Conservation (phyloP, 1,140 invertebrate genomes). For the Akabosia matsudoensis region DNA sequence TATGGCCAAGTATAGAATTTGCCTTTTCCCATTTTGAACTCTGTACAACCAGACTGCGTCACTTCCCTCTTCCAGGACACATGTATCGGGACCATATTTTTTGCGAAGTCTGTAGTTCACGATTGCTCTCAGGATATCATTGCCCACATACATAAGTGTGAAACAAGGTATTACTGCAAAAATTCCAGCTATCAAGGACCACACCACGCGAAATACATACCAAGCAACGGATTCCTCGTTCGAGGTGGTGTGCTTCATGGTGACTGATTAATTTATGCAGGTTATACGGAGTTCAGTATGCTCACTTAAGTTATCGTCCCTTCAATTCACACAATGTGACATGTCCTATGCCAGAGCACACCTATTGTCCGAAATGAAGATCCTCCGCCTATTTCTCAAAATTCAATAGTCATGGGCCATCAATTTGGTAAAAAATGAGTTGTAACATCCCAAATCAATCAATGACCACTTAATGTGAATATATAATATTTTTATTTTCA, state of each 20-base stretch:
- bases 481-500: no score
- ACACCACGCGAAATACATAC: neutral
- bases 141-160: neutral
- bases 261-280: neutral
- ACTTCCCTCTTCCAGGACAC: neutral
- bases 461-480: no score
- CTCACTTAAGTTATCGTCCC: no score
- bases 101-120: neutral
- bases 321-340: no score
- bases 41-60: conserved; percentile 16
- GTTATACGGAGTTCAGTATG: neutral
- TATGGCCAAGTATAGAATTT: conserved; percentile 13
- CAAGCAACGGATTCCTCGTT: neutral
- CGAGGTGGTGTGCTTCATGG: neutral
- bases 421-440: no score
- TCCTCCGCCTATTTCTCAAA: no score
- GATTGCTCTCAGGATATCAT: neutral
- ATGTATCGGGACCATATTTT: conserved; percentile 6
- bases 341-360: no score
- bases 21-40: conserved; percentile 2
- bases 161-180: neutral
- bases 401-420: no score
- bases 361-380: no score
- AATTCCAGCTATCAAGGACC: neutral
- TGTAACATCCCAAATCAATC: no score